Evolutionary conservation across 1,140 invertebrate genomes (phyloP).

Genomic region (Elysia chlorotica): DNA sequence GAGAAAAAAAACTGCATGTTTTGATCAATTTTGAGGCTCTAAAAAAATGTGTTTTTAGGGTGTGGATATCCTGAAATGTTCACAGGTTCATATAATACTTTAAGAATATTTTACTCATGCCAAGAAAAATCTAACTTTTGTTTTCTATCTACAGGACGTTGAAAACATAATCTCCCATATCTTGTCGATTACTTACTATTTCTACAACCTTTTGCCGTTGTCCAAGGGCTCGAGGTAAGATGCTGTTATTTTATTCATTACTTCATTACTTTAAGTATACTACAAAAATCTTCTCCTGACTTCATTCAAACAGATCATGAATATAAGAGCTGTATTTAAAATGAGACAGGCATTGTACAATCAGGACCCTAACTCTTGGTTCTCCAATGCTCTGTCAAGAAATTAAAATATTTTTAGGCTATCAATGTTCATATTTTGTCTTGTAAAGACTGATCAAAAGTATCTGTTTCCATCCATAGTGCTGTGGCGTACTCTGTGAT

Average conservation of each 20-base stretch:
- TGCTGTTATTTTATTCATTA: too few species aligned
- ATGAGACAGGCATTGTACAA: neutral
- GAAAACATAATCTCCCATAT: constrained; percentile 48
- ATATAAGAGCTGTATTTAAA: neutral
- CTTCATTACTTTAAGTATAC: too few species aligned
- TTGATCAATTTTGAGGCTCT: too few species aligned
- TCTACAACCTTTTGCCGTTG: constrained; percentile 55
- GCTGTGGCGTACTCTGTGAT: constrained; percentile 52
- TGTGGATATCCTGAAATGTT: too few species aligned
- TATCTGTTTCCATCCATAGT: constrained; percentile 23
- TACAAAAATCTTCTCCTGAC: neutral
- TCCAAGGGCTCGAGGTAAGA: constrained; percentile 47
- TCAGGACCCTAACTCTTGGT: neutral
- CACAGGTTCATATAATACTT: too few species aligned
- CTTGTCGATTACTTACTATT: constrained; percentile 52
- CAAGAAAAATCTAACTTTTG: too few species aligned
- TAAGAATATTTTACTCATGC: too few species aligned
- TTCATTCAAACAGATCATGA: neutral
- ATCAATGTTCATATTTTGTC: neutral
- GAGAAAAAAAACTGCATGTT: too few species aligned
- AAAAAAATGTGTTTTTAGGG: too few species aligned
- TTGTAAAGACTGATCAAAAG: neutral
- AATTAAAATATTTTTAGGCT: neutral
- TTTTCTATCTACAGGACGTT: constrained; percentile 40
- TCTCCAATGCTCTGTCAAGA: neutral